Conservation (phyloP, 2,888 invertebrate species). For the Apotomis capreana region DNA sequence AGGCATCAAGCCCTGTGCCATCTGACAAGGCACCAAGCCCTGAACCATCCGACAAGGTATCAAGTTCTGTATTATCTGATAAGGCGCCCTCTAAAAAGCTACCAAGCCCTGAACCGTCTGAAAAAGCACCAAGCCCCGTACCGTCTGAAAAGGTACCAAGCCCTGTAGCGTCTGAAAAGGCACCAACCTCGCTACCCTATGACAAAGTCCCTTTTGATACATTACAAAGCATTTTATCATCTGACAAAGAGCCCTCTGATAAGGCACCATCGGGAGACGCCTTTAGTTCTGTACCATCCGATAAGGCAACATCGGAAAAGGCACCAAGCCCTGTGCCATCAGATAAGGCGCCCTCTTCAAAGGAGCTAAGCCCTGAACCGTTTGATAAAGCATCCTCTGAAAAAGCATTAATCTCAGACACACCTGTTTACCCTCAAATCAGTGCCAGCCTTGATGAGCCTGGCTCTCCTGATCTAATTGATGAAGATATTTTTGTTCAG, state of each 20-base stretch:
- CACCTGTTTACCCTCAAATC: not conserved
- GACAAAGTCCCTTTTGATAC: constrained; percentile 1
- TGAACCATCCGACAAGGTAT: not conserved
- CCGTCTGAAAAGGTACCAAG: constrained; percentile 35
- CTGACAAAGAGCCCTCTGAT: not conserved
- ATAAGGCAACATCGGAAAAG: constrained; percentile 8
- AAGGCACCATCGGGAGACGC: constrained; percentile 35
- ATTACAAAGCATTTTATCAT: not conserved
- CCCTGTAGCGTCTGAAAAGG: constrained; percentile 16
- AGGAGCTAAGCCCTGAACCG: constrained; percentile 4
- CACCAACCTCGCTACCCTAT: constrained; percentile 7
- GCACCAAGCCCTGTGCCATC: not conserved
- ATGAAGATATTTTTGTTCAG: constrained; percentile 1
- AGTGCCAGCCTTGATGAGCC: constrained; percentile 2
- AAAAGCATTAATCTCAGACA: constrained; percentile 33
- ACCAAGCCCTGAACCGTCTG: constrained; percentile 13
- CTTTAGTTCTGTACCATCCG: constrained; percentile 31
- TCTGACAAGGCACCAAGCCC: not conserved
- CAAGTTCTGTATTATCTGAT: constrained; percentile 10
- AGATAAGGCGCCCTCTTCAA: constrained; percentile 27
- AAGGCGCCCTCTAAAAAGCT: constrained; percentile 2
- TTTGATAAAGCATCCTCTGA: constrained; percentile 36
- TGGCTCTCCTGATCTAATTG: constrained; percentile 20
- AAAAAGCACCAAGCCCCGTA: constrained; percentile 13
- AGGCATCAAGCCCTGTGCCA: constrained; percentile 2